These are phyloP conservation scores for Armadillidium nasatum DNA, from an alignment of 1,140 invertebrate species.

Conservation along the genomic window DNA sequence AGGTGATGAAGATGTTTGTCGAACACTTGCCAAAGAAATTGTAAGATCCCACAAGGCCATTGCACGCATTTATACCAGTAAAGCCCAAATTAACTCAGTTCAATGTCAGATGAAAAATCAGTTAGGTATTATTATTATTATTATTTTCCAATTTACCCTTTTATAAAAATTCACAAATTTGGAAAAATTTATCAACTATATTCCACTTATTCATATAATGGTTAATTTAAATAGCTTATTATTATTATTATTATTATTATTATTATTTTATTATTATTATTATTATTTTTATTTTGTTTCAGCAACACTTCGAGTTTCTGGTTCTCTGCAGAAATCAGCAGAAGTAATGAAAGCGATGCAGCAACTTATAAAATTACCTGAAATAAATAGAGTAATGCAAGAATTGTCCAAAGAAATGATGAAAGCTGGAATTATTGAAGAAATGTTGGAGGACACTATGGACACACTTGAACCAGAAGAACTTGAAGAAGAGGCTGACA, in stretches of 20 bases:
- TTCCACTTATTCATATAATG: too few species aligned
- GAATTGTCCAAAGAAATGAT: slow-evolving; percentile 71
- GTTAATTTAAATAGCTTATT: too few species aligned
- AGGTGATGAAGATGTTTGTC: slow-evolving; percentile 89
- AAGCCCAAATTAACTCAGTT: slow-evolving; percentile 96
- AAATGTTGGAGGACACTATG: slow-evolving; percentile 98
- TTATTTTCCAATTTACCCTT: too few species aligned
- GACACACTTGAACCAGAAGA: slow-evolving; percentile 63
- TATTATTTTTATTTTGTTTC: slow-evolving; percentile 30
- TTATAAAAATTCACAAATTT: too few species aligned
- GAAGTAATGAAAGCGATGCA: slow-evolving; percentile 98
- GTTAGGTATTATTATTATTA: too few species aligned
- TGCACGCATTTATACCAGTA: slow-evolving; percentile 86
- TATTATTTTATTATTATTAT: too few species aligned
- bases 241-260: too few species aligned
- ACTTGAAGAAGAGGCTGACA: slow-evolving; percentile 51
- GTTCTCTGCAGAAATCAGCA: slow-evolving; percentile 84
- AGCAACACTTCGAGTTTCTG: slow-evolving; percentile 83
- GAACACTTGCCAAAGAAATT: slow-evolving; percentile 92
- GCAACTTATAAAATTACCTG: slow-evolving; percentile 77
- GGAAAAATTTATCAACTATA: too few species aligned
- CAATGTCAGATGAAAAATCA: slow-evolving; percentile 98
- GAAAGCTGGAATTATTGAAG: slow-evolving; percentile 91
- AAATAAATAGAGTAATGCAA: slow-evolving; percentile 92
- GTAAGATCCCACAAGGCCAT: slow-evolving; percentile 83